Conservation (phyloP, 2,797 vertebrate species). For the Microctenopoma lineatum region DNA sequence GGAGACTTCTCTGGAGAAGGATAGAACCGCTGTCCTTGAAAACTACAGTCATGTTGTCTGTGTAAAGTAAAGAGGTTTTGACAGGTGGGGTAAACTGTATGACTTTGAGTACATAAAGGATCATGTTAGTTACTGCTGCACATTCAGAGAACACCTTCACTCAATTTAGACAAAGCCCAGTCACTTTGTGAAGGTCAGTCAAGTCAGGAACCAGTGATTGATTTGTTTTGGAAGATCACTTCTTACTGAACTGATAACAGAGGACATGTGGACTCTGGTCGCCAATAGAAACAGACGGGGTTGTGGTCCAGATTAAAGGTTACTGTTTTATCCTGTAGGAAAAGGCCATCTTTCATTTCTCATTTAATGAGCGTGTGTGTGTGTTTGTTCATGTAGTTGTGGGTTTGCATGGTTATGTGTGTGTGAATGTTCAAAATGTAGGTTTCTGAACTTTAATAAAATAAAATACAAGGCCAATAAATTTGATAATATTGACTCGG, state of each 20-base stretch:
- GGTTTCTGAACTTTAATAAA: not conserved
- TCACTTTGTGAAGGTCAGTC: conserved; percentile 70
- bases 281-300: conserved; percentile 53
- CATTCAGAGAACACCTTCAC: conserved; percentile 56
- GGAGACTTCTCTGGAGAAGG: conserved; percentile 48
- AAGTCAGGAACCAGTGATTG: conserved; percentile 58
- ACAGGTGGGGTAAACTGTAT: conserved; percentile 44
- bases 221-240: conserved; percentile 62
- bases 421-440: conserved; percentile 10
- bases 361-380: conserved; percentile 45
- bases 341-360: conserved; percentile 73
- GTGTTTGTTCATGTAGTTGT: conserved; percentile 10
- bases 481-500: not conserved
- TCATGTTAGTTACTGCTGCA: conserved; percentile 22
- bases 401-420: conserved; percentile 11
- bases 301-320: conserved; percentile 69
- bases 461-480: not conserved
- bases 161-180: conserved; percentile 54
- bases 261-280: conserved; percentile 56
- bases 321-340: conserved; percentile 62
- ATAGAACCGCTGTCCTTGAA: conserved; percentile 47
- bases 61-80: conserved; percentile 42
- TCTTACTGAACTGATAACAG: conserved; percentile 55
- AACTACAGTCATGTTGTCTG: conserved; percentile 37
- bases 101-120: conserved; percentile 27